Conservation (phyloP, 1,140 invertebrate species). For the Brachionus koreanus region DNA sequence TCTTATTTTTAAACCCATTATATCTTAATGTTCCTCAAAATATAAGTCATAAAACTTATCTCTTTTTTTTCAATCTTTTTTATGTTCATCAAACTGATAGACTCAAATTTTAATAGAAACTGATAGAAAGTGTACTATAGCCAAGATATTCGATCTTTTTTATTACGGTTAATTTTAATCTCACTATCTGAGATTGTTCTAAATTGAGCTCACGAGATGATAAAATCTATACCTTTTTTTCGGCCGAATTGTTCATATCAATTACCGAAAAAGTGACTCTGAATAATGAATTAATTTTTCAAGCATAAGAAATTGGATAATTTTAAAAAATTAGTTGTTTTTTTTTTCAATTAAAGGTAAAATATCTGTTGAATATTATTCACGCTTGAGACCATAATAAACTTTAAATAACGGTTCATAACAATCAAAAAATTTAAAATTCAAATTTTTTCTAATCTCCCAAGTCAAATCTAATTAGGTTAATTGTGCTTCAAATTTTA, state of each 20-base stretch:
- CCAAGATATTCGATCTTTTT: not conserved
- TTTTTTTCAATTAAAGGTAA: not conserved
- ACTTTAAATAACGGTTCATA: constrained; percentile 20
- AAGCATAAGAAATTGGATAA: constrained; percentile 20
- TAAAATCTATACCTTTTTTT: not conserved
- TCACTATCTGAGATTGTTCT: not conserved
- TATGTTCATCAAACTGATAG: constrained; percentile 24
- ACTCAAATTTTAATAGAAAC: not conserved
- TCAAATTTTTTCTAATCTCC: constrained; percentile 15
- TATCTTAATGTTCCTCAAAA: not conserved
- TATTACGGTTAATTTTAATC: not conserved
- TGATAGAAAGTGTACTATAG: not conserved
- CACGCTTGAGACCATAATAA: not conserved
- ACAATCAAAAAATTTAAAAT: constrained; percentile 21
- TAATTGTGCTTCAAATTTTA: constrained; percentile 39
- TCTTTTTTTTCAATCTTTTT: constrained; percentile 6
- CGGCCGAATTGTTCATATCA: not conserved
- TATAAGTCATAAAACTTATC: not conserved
- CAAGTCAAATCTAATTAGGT: constrained; percentile 36
- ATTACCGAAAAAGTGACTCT: not conserved
- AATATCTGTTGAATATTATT: not conserved
- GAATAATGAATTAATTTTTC: not conserved
- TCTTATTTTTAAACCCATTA: not conserved
- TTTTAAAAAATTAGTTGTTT: not conserved
- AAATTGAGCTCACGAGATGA: not conserved